Evolutionary conservation across 2,113 vertebrate genomes (phyloP), one percentile per base, ranked within the genome.

Genomic region (Scomber colias): DNA sequence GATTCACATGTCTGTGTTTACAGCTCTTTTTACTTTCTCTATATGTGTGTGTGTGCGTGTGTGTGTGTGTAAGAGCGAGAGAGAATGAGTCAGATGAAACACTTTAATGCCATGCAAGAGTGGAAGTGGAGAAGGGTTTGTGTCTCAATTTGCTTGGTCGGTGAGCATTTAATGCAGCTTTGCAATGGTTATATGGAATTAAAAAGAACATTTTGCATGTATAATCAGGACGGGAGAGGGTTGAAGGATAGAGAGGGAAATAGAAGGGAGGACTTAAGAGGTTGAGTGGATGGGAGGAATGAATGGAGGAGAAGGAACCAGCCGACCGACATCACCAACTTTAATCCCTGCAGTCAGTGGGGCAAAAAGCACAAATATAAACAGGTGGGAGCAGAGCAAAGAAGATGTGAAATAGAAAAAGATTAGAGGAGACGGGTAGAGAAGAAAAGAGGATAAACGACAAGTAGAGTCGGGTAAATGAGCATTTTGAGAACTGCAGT

Each of bases 291-390:
- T 31, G 48, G 44, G 64, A 64, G 56, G 24, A 66, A 48, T n/a
- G 51, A 83, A 44, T 51, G 59, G 49, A 81, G 57, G 19, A 65
- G 54, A 21, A 30, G 21, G 21, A 73, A 56, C 24, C 11, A 7
- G 21, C n/a, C 45, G 14, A 71, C 57, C 46, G 7, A 83, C 50
- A 19, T 44, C 67, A 56, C 54, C 40, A n/a, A 76, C 59, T 83
- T 71, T 79, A 77, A 90, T 87, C 84, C 75, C 66, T 60, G 67
- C 61, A 66, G 75, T 66, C 53, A 82, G 61, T 0, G 2, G 69
- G 65, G 48, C 50, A 62, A 74, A 62, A 49, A 65, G 59, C 61
- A 79, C 81, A 78, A 68, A 83, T 40, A 75, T n/a, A 71, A 73
- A 77, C 3, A 50, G 79, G 84, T 19, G n/a, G 61, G 49, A 77